A percentile compares a stretch with the other conserved stretches of the same genome.
phyloP scores from a whole-genome alignment of 2,888 invertebrate species.

The Gryllus longicercus region DNA sequence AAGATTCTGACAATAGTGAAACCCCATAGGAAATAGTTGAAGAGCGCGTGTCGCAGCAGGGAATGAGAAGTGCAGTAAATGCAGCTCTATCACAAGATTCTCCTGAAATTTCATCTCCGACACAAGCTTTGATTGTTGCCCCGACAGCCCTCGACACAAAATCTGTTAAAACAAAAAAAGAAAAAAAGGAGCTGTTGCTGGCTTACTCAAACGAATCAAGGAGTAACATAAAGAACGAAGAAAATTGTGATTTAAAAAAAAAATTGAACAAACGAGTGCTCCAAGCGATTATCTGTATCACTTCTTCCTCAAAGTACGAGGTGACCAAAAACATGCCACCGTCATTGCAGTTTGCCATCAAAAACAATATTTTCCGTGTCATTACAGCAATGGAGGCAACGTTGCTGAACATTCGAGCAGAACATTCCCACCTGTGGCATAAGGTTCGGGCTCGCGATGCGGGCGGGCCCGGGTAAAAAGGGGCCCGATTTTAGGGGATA shows the following conservation, averaged over 20 bases:
- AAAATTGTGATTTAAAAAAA: not conserved
- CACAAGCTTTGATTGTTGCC: too few species aligned
- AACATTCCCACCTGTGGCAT: too few species aligned
- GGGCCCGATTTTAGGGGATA: too few species aligned
- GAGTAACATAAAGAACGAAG: not conserved
- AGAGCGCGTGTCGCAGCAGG: too few species aligned
- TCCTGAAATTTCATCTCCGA: not conserved
- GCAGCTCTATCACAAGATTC: not conserved
- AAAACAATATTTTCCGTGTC: not conserved
- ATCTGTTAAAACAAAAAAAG: not conserved
- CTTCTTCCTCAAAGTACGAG: not conserved
- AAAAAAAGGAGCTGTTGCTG: not conserved
- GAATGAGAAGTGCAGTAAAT: not conserved
- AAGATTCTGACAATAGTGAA: not conserved
- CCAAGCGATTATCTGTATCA: not conserved
- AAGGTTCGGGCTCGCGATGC: too few species aligned
- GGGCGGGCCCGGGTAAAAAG: too few species aligned
- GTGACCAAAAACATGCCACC: not conserved
- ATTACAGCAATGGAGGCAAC: not conserved
- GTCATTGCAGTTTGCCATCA: not conserved
- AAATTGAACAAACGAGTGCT: not conserved
- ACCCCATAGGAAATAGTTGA: too few species aligned
- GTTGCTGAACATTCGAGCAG: not conserved
- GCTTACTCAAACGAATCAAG: not conserved
- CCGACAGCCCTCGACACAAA: not conserved